A percentile compares a stretch with the other conserved stretches of the same genome.
These are phyloP conservation scores for Pheucticus melanocephalus DNA, from an alignment of 2,113 vertebrate species.

Conservation along the genomic window DNA sequence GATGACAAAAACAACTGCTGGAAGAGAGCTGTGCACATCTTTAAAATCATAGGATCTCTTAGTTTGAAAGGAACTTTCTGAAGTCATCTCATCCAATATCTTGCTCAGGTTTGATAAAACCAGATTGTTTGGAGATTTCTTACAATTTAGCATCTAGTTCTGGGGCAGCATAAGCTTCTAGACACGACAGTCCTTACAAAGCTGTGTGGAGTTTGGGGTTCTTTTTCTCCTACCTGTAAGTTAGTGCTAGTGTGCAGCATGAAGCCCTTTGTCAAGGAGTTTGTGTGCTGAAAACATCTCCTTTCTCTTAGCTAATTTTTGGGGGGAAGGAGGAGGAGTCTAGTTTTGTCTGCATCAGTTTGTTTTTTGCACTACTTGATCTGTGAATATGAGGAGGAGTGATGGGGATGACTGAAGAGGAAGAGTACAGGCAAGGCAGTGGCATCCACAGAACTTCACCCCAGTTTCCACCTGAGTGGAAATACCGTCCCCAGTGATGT, in stretches of 20 bases:
- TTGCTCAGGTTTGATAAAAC: neutral
- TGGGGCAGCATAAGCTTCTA: neutral
- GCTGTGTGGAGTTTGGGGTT: fast-evolving
- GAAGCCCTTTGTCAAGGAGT: neutral
- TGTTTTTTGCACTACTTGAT: neutral
- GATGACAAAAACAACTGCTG: neutral
- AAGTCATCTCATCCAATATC: neutral
- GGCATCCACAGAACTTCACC: neutral
- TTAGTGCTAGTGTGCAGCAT: neutral
- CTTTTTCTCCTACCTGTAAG: neutral
- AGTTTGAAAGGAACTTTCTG: neutral
- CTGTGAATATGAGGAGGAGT: neutral
- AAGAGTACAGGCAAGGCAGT: neutral
- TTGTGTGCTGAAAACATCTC: neutral
- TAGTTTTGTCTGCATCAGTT: neutral
- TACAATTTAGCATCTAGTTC: neutral
- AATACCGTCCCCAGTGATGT: neutral
- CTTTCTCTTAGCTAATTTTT: neutral
- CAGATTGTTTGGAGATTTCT: neutral
- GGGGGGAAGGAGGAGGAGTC: fast-evolving
- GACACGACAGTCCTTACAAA: neutral
- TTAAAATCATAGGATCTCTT: neutral
- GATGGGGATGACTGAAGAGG: neutral
- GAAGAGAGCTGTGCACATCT: neutral
- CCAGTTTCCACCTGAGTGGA: neutral